Evolutionary conservation across 53 echinoderm and acorn worm species (phyloP), one percentile per base, ranked within the genome.

Genomic region (Crossaster papposus): DNA sequence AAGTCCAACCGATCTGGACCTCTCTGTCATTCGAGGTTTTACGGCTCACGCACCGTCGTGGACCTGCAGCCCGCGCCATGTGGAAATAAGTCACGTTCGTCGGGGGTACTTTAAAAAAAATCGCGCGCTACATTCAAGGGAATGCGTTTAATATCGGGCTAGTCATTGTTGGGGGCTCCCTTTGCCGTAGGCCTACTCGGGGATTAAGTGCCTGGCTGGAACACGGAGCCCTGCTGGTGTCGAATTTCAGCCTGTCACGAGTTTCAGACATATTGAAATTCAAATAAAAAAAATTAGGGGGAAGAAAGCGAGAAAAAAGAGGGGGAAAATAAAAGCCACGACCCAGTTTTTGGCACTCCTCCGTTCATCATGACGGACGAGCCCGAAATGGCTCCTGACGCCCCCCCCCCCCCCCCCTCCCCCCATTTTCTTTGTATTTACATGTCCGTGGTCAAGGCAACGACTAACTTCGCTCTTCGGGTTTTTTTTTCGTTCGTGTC

Each of bases 221-320:
- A 89, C 63, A 26, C 32, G 89, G 55, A 32, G 55, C 58, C 81
- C 64, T 44, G 72, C 65, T 24, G 81, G 89, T 89, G 72, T 89
- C 81, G 26, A 26, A 70, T 89, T 89, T 51, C 89, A 89, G 68
- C 51, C 72, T 53, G 71, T 79, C 81, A 78, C 80, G 89, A 81
- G 89, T 89, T 80, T 89, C 81, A 80, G 38, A 89, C 89, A 81
- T 89, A 89, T 89, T 89, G 89, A 81, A 70, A 89, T 89, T 89
- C 89, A 89, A 89, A 89, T 89, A 89, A 72, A 89, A 75, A 88
- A 71, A 53, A 13, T 30, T 6, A 20, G 22, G 53, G 78, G 36
- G 17, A 55, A 14, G 23, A 28, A 63, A 22, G 51, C 24, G 24
- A 17, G 17, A 84, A 82, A 13, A 29, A 28, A 82, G 2, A 54